A percentile compares a stretch with the other conserved stretches of the same genome.
Evolutionary conservation across 2,113 vertebrate species (phyloP).

Genomic region (Pantherophis guttatus): DNA sequence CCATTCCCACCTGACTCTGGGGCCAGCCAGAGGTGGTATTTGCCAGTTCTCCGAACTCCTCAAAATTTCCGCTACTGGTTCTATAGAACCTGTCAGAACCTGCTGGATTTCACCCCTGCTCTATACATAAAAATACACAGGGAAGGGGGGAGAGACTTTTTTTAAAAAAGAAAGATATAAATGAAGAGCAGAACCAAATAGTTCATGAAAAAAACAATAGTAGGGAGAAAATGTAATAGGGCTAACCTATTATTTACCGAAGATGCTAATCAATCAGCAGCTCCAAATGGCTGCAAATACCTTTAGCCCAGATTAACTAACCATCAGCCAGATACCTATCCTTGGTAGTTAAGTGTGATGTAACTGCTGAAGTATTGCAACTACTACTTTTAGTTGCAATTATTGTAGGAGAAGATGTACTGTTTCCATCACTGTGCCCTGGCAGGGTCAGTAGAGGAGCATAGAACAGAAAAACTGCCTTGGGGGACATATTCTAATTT

Average conservation of each 20-base stretch:
- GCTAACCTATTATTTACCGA: neutral
- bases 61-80: too few species aligned
- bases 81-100: too few species aligned
- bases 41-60: too few species aligned
- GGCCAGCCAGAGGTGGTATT: too few species aligned
- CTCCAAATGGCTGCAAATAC: neutral
- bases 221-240: neutral
- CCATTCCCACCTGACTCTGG: too few species aligned
- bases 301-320: neutral
- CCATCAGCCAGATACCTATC: neutral
- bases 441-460: neutral
- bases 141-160: too few species aligned
- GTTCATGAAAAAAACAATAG: neutral
- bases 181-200: neutral
- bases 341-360: neutral
- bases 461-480: neutral
- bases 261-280: neutral
- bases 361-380: neutral
- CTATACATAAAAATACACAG: neutral
- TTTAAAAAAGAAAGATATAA: neutral
- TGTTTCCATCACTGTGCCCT: neutral
- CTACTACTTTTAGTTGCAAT: neutral
- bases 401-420: neutral
- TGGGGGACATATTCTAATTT: neutral
- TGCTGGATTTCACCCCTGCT: neutral